These are phyloP conservation scores for Muntiacus muntjak DNA, from an alignment of 2,113 vertebrate species.

Conservation along the genomic window DNA sequence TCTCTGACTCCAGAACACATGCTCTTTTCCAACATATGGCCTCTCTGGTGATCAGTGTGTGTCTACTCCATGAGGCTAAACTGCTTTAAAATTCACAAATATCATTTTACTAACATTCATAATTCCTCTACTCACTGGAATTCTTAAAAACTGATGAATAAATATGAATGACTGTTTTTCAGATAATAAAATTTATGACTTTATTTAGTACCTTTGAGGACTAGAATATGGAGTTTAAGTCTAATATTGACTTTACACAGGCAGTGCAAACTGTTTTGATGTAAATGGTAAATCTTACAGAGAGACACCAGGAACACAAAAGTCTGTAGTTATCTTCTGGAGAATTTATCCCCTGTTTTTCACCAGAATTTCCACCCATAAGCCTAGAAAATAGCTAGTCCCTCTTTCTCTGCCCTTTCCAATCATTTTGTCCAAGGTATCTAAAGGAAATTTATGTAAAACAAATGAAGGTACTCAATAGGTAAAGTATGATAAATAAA, in stretches of 20 bases:
- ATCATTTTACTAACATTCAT: slow-evolving; percentile 16
- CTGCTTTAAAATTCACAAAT: slow-evolving; percentile 22
- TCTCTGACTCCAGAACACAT: neutral
- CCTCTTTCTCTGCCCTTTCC: neutral
- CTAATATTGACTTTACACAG: neutral
- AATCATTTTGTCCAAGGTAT: neutral
- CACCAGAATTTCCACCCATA: neutral
- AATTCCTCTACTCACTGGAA: slow-evolving; percentile 1
- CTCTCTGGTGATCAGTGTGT: slow-evolving; percentile 9
- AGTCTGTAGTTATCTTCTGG: neutral
- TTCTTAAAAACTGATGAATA: slow-evolving; percentile 8
- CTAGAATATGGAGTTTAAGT: neutral
- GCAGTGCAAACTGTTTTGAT: neutral
- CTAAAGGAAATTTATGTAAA: neutral
- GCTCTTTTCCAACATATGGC: neutral
- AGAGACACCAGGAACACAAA: neutral
- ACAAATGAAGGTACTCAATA: neutral
- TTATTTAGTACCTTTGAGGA: neutral
- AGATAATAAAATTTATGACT: neutral
- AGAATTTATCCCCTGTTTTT: neutral
- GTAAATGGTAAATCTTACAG: neutral
- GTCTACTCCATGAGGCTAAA: neutral
- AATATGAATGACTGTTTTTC: neutral
- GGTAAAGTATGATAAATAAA: neutral
- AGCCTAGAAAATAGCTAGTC: neutral